Conservation (phyloP, 2,797 vertebrate genomes). For the Pelochelys cantorii region DNA sequence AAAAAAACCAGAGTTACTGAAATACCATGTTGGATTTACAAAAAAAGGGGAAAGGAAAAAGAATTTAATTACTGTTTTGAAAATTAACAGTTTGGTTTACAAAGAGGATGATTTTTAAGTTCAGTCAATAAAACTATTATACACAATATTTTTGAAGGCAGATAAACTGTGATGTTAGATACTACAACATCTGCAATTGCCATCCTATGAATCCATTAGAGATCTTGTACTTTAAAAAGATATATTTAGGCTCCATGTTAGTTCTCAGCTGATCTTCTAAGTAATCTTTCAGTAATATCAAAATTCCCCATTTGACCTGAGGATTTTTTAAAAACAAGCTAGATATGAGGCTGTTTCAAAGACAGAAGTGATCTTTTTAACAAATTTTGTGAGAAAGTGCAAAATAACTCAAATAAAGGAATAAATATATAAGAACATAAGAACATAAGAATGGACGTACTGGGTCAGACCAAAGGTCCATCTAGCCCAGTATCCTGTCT, state of each 20-base stretch:
- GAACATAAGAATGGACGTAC: no score
- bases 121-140: neutral
- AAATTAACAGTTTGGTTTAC: slow-evolving; percentile 3
- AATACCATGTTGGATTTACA: rapidly evolving
- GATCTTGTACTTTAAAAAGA: neutral
- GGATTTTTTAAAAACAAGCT: slow-evolving; percentile 45
- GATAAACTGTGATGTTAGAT: neutral
- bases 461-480: no score
- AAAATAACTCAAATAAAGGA: slow-evolving; percentile 41
- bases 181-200: neutral
- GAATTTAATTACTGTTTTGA: neutral
- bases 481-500: no score
- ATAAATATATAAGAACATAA: slow-evolving; percentile 34
- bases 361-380: slow-evolving; percentile 30
- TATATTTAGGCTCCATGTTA: neutral
- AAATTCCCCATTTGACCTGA: neutral
- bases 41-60: neutral
- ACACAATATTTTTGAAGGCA: neutral
- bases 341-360: slow-evolving; percentile 8
- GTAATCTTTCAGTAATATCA: neutral
- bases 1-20: neutral
- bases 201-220: neutral
- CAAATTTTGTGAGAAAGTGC: slow-evolving; percentile 19
- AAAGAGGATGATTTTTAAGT: neutral
- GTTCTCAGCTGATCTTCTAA: neutral